Percentiles rank a stretch among this genome's conserved stretches.
These are phyloP conservation scores for Malacoctenus gilli DNA, from an alignment of 2,797 vertebrate species.

Conservation along the genomic window DNA sequence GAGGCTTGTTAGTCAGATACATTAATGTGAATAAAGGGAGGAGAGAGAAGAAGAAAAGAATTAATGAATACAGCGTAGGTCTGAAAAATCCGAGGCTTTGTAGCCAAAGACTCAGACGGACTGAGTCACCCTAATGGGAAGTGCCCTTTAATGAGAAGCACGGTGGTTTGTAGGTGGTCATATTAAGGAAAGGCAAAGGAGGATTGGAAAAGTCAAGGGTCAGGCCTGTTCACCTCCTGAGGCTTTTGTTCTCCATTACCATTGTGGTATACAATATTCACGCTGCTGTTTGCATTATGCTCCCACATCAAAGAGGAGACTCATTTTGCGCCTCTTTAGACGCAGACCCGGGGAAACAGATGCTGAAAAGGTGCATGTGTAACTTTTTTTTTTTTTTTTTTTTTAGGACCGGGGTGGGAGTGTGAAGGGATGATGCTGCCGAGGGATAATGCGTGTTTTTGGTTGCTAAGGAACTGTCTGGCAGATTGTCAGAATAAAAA, in stretches of 20 bases:
- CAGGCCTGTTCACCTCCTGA: constrained; percentile 38
- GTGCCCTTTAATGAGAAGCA: constrained; percentile 59
- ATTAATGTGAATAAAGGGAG: constrained; percentile 16
- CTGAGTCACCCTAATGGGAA: constrained; percentile 64
- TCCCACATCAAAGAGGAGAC: constrained; percentile 58
- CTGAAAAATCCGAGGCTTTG: constrained; percentile 37
- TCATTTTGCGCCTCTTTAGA: constrained; percentile 58
- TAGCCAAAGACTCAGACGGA: constrained; percentile 32
- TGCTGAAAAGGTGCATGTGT: constrained; percentile 41
- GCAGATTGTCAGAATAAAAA: constrained; percentile 53
- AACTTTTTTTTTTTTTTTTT: constrained; percentile 59
- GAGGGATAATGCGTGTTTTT: constrained; percentile 69
- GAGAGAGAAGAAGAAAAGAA: constrained; percentile 14
- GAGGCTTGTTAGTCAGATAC: constrained; percentile 1
- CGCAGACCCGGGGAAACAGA: constrained; percentile 55
- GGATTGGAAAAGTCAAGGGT: constrained; percentile 61
- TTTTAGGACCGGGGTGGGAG: constrained; percentile 35
- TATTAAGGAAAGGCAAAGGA: constrained; percentile 58
- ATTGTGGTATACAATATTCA: constrained; percentile 29
- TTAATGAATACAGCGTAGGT: constrained; percentile 43
- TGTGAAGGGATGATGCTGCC: constrained; percentile 49
- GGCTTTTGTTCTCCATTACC: constrained; percentile 60
- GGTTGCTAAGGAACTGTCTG: constrained; percentile 83
- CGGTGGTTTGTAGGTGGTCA: constrained; percentile 60
- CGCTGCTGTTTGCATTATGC: constrained; percentile 38